A percentile compares a stretch with the other conserved stretches of the same genome.
Conservation (phyloP, 2,888 invertebrate genomes). For the Hydraecia micacea region DNA sequence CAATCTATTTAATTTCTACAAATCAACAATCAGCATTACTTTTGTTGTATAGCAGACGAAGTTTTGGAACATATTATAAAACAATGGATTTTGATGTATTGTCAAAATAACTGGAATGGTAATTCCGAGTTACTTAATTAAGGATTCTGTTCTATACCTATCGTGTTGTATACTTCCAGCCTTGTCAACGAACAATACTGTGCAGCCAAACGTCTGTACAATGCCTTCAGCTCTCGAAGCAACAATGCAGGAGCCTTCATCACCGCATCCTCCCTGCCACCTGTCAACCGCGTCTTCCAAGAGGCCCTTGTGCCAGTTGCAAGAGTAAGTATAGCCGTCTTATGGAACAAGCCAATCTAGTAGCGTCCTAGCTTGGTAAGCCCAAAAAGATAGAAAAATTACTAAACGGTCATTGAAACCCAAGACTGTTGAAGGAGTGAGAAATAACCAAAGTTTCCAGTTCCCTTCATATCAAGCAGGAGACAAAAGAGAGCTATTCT, state of each 20-base stretch:
- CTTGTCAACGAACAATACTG: conserved; percentile 82
- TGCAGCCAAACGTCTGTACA: conserved; percentile 78
- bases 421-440: not conserved
- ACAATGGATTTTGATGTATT: not conserved
- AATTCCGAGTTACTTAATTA: not conserved
- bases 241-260: conserved; percentile 80
- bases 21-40: not conserved
- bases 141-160: not conserved
- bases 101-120: not conserved
- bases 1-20: not conserved
- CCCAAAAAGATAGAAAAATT: not conserved
- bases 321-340: conserved; percentile 71
- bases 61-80: not conserved
- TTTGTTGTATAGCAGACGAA: not conserved
- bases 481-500: not conserved
- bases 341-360: no score
- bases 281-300: conserved; percentile 59
- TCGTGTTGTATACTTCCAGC: conserved; percentile 66
- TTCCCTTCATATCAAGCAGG: not conserved
- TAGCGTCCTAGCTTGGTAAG: not conserved
- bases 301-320: conserved; percentile 55
- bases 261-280: conserved; percentile 76
- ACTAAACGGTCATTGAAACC: not conserved
- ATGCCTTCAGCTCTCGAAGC: conserved; percentile 72
- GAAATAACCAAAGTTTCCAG: not conserved